A percentile compares a stretch with the other conserved stretches of the same genome.
Conservation (phyloP, 2,888 invertebrate species). For the Athrips mouffetella region DNA sequence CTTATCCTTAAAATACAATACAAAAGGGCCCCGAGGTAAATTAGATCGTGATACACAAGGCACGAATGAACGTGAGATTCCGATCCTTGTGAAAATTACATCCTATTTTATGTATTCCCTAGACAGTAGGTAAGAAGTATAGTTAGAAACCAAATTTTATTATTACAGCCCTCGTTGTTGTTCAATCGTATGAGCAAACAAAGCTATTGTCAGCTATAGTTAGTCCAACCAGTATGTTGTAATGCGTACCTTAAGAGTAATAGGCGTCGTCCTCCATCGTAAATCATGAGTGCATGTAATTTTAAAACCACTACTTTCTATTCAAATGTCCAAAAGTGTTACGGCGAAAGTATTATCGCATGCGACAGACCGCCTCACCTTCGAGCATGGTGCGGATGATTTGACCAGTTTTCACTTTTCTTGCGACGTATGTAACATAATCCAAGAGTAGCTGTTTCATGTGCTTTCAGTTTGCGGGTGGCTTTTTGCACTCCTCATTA, state of each 20-base stretch:
- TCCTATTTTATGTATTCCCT: slow-evolving; percentile 5
- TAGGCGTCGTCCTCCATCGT: slow-evolving; percentile 15
- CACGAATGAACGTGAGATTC: slow-evolving; percentile 54
- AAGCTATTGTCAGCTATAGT: too few species aligned
- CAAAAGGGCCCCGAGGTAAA: slow-evolving; percentile 32
- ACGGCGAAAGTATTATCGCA: slow-evolving; percentile 54
- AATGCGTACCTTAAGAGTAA: slow-evolving; percentile 10
- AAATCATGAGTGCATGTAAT: slow-evolving; percentile 20
- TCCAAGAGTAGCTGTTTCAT: too few species aligned
- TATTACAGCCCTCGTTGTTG: too few species aligned
- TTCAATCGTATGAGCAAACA: too few species aligned
- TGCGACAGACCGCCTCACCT: slow-evolving; percentile 20
- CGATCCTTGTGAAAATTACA: slow-evolving; percentile 39
- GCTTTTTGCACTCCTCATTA: too few species aligned
- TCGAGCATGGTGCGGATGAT: slow-evolving; percentile 24
- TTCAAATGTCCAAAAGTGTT: slow-evolving; percentile 56
- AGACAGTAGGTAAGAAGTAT: too few species aligned
- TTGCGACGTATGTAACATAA: slow-evolving; percentile 23
- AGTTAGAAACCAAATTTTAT: too few species aligned
- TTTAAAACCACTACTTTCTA: slow-evolving; percentile 44
- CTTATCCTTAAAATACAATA: slow-evolving; percentile 16
- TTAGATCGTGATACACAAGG: slow-evolving; percentile 53
- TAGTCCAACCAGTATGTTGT: slow-evolving; percentile 14
- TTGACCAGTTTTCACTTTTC: slow-evolving; percentile 56
- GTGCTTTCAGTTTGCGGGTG: too few species aligned